Conservation (phyloP, 2,113 vertebrate genomes). For the Macroglossus sobrinus region DNA sequence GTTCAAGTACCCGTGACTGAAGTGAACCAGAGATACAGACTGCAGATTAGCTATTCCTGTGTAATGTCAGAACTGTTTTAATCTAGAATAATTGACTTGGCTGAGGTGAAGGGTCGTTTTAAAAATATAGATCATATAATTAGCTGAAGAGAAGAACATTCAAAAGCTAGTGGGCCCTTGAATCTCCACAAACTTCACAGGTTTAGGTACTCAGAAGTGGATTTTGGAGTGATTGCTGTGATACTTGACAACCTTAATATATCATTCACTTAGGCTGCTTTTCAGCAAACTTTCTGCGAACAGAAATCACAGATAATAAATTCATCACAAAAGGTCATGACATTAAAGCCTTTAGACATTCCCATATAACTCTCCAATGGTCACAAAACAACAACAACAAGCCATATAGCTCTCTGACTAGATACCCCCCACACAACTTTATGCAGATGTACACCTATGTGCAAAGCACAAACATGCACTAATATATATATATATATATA, state of each 20-base stretch:
- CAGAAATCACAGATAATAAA: background rate
- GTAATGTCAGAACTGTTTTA: background rate
- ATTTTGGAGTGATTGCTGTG: background rate
- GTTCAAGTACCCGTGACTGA: background rate
- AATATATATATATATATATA: background rate
- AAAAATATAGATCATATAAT: conserved; percentile 5
- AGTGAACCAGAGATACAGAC: background rate
- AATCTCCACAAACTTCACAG: conserved; percentile 21
- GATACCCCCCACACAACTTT: background rate
- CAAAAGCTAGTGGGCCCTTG: background rate
- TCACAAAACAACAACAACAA: background rate
- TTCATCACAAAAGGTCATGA: background rate
- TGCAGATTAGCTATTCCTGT: background rate
- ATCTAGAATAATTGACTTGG: background rate
- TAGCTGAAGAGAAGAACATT: conserved; percentile 9
- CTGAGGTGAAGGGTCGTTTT: background rate
- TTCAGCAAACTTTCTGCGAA: conserved; percentile 2
- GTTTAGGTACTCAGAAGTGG: background rate
- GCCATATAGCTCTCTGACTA: background rate
- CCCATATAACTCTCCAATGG: background rate
- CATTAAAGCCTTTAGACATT: conserved; percentile 23
- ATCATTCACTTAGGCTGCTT: background rate
- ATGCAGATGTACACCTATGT: background rate
- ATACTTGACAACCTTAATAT: conserved; percentile 8
- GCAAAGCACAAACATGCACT: background rate